Base-by-base conservation (phyloP, 2,797 vertebrate genomes). In the Notolabrus celidotus region DNA sequence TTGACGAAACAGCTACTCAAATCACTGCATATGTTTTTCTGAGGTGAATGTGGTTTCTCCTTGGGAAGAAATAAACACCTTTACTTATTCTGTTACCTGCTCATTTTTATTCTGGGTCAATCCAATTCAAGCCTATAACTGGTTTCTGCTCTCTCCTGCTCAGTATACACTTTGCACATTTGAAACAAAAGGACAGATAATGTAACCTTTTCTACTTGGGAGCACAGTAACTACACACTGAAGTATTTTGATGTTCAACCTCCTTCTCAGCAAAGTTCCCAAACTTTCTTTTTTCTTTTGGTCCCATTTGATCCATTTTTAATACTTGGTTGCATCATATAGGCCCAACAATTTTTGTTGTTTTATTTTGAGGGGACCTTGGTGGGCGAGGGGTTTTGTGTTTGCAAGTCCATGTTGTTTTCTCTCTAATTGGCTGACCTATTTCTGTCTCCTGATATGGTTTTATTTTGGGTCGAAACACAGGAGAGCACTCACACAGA, bases 381-480 rank as follows among this genome's bases (percentile, higher is more conserved):
- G 39, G 5, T 55, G n/a, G 25, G 38, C 33, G 56, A 76, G 41
- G 29, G 54, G 34, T 17, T 9, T 22, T 7, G 10, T 16, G n/a
- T 86, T 75, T 77, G 41, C 38, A n/a, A 22, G 56, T 74, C 62
- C 36, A 23, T 79, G 72, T 68, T 88, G 83, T 86, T 83, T 77
- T 74, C 15, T 23, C 17, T 72, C 64, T 81, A 65, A 88, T 86
- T 82, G 50, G 57, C 46, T 63, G 87, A 86, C 85, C 86, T 72
- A 86, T 46, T 88, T 91, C 70, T 81, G 71, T 86, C 57, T 74
- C 56, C 56, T 80, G 83, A 86, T 68, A 43, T 63, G 67, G 11
- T 69, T 88, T 82, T 61, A 71, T 85, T 88, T 85, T 83, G 53
- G 79, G 60, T 74, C 75, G 77, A 49, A 80, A 74, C 78, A 74